These are phyloP conservation scores for Protula sp. DNA, from an alignment of 2,888 invertebrate genomes.

Conservation along the genomic window DNA sequence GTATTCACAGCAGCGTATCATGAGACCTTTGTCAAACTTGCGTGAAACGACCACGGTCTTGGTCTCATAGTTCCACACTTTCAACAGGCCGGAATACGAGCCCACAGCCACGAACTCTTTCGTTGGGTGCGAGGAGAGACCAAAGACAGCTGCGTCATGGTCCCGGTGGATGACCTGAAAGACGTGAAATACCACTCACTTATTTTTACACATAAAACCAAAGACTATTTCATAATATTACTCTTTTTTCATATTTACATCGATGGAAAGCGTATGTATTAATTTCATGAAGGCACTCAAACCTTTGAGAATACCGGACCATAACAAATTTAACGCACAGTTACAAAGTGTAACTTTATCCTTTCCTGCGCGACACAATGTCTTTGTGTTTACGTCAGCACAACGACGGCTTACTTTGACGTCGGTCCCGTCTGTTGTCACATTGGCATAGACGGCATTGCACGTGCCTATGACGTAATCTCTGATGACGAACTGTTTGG, in stretches of 20 bases:
- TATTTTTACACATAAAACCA: no score
- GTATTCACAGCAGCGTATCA: constrained; percentile 43
- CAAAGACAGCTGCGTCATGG: constrained; percentile 50
- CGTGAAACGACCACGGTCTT: constrained; percentile 43
- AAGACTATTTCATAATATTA: no score
- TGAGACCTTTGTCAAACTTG: constrained; percentile 40
- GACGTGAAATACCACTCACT: not conserved
- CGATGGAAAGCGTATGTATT: no score
- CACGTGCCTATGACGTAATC: constrained; percentile 52
- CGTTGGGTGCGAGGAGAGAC: constrained; percentile 25
- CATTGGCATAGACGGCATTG: constrained; percentile 46
- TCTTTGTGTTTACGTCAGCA: no score
- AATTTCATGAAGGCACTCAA: no score
- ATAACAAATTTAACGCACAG: no score
- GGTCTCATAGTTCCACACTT: constrained; percentile 51
- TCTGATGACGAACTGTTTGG: constrained; percentile 43
- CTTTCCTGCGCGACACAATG: no score
- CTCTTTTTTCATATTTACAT: no score
- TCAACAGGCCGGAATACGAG: constrained; percentile 49
- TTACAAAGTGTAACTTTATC: no score
- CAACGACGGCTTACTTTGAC: constrained; percentile 39
- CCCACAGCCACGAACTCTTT: constrained; percentile 35
- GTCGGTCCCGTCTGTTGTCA: constrained; percentile 47
- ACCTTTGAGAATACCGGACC: no score
- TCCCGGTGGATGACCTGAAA: constrained; percentile 45